A percentile compares a stretch with the other conserved stretches of the same genome.
These are phyloP conservation scores for Tetramorium parvispinum DNA, from an alignment of 1,140 invertebrate genomes.

Conservation along the genomic window DNA sequence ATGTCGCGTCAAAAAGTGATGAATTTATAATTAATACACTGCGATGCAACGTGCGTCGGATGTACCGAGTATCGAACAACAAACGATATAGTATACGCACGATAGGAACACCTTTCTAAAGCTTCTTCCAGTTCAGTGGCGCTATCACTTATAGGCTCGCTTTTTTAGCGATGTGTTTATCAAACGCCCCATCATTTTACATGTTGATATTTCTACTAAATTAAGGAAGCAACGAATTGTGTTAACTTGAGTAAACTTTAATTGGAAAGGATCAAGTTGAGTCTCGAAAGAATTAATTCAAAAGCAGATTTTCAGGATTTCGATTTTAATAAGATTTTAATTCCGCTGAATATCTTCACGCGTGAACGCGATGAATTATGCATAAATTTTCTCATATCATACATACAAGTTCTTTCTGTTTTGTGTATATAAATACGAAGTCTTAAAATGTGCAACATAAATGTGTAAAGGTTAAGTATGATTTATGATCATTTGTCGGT, in stretches of 20 bases:
- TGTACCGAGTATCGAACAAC: slow-evolving; percentile 46
- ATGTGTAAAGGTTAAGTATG: slow-evolving; percentile 1
- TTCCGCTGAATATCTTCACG: neutral
- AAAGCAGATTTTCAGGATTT: neutral
- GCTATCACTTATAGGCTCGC: slow-evolving; percentile 8
- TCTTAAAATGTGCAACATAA: neutral
- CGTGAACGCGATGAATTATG: neutral
- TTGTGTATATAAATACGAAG: neutral
- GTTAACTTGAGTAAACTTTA: neutral
- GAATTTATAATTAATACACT: slow-evolving; percentile 60
- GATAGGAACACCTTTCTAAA: slow-evolving; percentile 11
- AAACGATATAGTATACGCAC: slow-evolving; percentile 48
- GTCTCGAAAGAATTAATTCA: neutral
- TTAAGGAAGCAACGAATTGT: neutral
- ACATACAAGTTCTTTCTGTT: neutral
- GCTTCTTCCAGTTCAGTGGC: slow-evolving; percentile 36
- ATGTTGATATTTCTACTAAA: slow-evolving; percentile 13
- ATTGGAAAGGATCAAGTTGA: neutral
- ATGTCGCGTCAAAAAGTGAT: slow-evolving; percentile 58
- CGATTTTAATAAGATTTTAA: neutral
- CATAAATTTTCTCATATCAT: neutral
- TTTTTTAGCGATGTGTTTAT: slow-evolving; percentile 45
- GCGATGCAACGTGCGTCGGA: neutral
- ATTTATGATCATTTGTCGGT: slow-evolving; percentile 38
- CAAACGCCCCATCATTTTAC: neutral